phyloP scores from a whole-genome alignment of 2,797 vertebrate species.

The Poecilia velifera region DNA sequence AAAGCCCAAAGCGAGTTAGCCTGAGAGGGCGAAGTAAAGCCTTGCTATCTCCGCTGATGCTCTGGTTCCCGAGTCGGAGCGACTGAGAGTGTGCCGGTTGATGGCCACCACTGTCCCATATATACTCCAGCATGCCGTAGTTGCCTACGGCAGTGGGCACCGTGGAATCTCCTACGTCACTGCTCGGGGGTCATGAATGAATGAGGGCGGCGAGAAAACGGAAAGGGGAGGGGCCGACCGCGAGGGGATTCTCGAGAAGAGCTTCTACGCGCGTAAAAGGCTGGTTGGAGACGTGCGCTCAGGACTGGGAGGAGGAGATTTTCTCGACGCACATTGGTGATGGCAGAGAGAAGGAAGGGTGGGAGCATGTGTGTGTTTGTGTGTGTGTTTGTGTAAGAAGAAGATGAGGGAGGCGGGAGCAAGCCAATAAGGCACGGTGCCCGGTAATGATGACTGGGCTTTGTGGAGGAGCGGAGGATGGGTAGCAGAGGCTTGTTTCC shows the following conservation, averaged over 20 bases:
- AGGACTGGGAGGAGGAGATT: conserved; percentile 70
- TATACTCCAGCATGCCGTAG: conserved; percentile 76
- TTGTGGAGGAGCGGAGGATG: conserved; percentile 74
- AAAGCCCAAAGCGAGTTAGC: conserved; percentile 89
- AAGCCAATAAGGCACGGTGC: conserved; percentile 64
- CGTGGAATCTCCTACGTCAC: conserved; percentile 86
- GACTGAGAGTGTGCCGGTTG: conserved; percentile 82
- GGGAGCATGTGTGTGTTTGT: not conserved
- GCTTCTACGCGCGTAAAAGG: conserved; percentile 72
- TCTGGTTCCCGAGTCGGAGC: conserved; percentile 85
- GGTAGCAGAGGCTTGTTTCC: conserved; percentile 75
- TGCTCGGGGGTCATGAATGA: conserved; percentile 76
- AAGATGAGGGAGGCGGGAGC: conserved; percentile 49
- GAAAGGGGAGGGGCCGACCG: conserved; percentile 76
- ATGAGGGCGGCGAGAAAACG: conserved; percentile 79
- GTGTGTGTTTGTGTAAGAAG: not conserved
- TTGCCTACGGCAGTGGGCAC: conserved; percentile 84
- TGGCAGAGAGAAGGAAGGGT: conserved; percentile 48
- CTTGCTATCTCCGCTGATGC: conserved; percentile 88
- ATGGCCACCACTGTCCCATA: conserved; percentile 62
- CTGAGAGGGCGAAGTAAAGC: conserved; percentile 77
- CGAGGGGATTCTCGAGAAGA: conserved; percentile 70
- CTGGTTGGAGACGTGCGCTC: conserved; percentile 71
- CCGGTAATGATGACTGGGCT: conserved; percentile 77
- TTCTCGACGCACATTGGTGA: conserved; percentile 54